A percentile compares a stretch with the other conserved stretches of the same genome.
Conservation (phyloP, 2,888 invertebrate genomes). For the Parochlus steinenii region DNA sequence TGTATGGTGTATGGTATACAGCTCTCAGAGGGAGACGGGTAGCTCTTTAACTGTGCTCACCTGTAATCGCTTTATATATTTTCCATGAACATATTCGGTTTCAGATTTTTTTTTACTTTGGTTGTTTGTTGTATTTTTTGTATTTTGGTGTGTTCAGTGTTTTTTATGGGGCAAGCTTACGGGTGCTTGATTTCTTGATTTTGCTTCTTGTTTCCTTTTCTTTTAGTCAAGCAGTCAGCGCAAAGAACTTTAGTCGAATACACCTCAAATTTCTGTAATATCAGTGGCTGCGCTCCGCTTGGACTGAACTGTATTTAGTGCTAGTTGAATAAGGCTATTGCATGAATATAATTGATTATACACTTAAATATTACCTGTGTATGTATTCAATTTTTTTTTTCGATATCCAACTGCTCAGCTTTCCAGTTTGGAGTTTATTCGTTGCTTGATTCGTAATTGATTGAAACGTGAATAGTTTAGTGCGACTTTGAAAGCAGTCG, state of each 20-base stretch:
- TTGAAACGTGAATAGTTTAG: no score
- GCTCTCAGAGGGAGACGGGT: no score
- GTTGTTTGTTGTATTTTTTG: conserved; percentile 2
- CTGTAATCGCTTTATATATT: conserved; percentile 10
- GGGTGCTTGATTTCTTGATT: conserved; percentile 16
- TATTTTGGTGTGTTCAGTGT: neutral
- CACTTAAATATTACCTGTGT: neutral
- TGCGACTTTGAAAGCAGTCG: no score
- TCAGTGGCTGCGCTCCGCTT: neutral
- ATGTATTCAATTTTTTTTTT: neutral
- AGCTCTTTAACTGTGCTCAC: conserved; percentile 8
- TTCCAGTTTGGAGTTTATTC: no score
- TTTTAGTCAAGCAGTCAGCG: conserved; percentile 11
- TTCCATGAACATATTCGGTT: conserved; percentile 2
- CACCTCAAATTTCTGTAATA: neutral
- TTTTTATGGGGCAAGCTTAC: conserved; percentile 15
- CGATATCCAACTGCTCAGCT: no score
- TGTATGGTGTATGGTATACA: no score
- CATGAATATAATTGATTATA: neutral
- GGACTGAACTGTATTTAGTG: neutral
- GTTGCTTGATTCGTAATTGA: no score
- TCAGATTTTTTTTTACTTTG: neutral
- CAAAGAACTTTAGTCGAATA: conserved; percentile 8
- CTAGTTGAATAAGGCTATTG: neutral
- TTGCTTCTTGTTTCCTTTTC: conserved; percentile 19